These are phyloP conservation scores for chimpanzee (Pan troglodytes) DNA, from an alignment of 2,113 vertebrate species.

Conservation along the genomic window NHGRI_mPanTro3-v2.1_pri NC_072416.2:69481001-69481500, in stretches of 20 bases:
- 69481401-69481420: background rate
- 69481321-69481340: background rate
- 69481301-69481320: background rate
- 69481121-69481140: background rate
- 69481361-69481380: background rate
- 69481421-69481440: constrained; percentile 34
- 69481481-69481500: background rate
- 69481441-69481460: constrained; percentile 7
- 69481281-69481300: background rate
- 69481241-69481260: background rate
- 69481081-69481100: background rate
- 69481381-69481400: background rate
- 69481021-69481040: background rate
- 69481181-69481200: constrained; percentile 23
- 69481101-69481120: background rate
- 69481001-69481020: constrained; percentile 36
- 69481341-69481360: background rate
- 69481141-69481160: background rate
- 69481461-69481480: background rate
- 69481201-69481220: background rate
- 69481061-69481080: background rate
- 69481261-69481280: constrained; percentile 37
- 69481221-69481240: constrained; percentile 41
- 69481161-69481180: constrained; percentile 30
- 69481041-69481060: constrained; percentile 9